Evolutionary conservation across 2,113 vertebrate genomes (phyloP).

Genomic region (Mystacornis crossleyi): DNA sequence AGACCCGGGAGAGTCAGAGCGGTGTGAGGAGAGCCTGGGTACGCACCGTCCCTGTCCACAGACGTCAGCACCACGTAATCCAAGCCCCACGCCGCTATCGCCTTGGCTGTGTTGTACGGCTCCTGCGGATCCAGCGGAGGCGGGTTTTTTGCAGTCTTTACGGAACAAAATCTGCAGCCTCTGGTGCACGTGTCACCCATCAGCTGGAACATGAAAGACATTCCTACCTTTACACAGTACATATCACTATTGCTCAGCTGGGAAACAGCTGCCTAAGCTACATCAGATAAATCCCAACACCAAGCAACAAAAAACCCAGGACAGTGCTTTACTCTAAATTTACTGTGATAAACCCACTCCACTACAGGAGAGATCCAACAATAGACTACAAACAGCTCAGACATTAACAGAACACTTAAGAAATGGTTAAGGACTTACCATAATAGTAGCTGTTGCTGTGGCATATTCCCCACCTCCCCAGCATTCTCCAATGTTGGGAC

Average conservation of each 20-base stretch:
- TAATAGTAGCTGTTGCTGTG: constrained; percentile 96
- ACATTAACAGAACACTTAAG: background rate
- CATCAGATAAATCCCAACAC: background rate
- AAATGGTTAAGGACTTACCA: constrained; percentile 79
- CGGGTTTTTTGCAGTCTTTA: constrained; percentile 89
- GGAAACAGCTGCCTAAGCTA: background rate
- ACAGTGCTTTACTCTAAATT: background rate
- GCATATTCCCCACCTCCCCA: constrained; percentile 95
- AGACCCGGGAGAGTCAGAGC: accelerated
- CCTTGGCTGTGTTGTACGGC: constrained; percentile 90
- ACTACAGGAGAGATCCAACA: background rate
- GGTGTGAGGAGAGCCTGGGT: background rate
- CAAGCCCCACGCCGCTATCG: constrained; percentile 93
- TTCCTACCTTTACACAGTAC: background rate
- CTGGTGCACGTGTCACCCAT: constrained; percentile 98
- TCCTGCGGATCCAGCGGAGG: constrained; percentile 87
- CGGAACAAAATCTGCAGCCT: constrained; percentile 95
- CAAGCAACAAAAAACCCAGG: background rate
- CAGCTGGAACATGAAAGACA: constrained; percentile 75
- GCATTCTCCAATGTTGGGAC: constrained; percentile 98
- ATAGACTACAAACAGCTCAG: background rate
- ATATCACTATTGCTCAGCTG: background rate
- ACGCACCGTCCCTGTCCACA: constrained; percentile 94
- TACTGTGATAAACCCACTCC: background rate
- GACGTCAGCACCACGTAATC: constrained; percentile 98